phyloP scores from a whole-genome alignment of 2,888 invertebrate genomes.

The Sesia apiformis region DNA sequence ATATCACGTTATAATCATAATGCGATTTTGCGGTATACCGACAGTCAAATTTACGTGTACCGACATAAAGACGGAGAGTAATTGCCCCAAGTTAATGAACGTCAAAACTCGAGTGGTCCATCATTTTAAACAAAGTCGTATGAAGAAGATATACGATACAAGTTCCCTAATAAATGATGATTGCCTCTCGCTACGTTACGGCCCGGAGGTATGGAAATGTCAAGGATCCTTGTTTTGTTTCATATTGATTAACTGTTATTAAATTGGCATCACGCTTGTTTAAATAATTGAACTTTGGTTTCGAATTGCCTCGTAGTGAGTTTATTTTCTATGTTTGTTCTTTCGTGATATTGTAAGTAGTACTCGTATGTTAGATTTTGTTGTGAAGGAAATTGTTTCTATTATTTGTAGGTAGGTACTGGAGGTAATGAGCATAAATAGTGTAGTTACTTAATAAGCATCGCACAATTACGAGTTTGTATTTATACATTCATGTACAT shows the following conservation, averaged over 20 bases:
- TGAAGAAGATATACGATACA: slow-evolving; percentile 6
- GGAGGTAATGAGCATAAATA: no score
- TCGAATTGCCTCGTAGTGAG: neutral
- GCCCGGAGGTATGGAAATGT: neutral
- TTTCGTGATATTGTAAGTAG: no score
- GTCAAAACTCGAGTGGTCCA: slow-evolving; percentile 2
- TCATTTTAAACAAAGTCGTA: slow-evolving; percentile 6
- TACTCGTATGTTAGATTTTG: no score
- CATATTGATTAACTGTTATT: neutral
- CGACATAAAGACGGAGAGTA: neutral
- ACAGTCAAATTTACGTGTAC: neutral
- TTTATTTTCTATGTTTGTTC: no score
- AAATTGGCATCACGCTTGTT: neutral
- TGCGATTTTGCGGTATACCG: neutral
- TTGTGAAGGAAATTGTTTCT: no score
- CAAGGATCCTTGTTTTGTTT: neutral
- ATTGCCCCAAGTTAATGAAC: neutral
- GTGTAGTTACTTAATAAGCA: no score
- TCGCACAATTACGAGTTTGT: no score
- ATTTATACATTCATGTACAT: no score
- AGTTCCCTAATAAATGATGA: slow-evolving; percentile 10
- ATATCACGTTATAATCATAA: neutral
- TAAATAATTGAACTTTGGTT: neutral
- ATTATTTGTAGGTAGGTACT: no score
- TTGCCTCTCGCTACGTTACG: slow-evolving; percentile 1